Evolutionary conservation across 2,888 invertebrate genomes (phyloP), one percentile per base, ranked within the genome.

Genomic region (Agrilus biguttatus): DNA sequence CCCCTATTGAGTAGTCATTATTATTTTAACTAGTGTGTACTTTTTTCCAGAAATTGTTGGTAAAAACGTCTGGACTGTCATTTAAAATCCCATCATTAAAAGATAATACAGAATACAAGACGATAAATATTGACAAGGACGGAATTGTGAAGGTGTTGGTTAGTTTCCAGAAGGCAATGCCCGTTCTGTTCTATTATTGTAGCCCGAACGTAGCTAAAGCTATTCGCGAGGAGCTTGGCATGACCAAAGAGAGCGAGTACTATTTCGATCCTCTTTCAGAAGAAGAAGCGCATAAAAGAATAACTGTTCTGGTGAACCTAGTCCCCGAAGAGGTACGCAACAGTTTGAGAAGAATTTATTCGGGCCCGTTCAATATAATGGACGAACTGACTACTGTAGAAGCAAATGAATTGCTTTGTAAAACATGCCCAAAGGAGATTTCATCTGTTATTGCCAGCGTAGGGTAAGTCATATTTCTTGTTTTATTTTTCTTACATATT

Each of bases 111-210:
- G 69, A 71, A 42, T 67, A 70, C 48, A 77, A 76, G 40, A 73
- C 75, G 2, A 62, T 90, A 14, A 75, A 77, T 55, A 77, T 90
- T 49, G 77, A 79, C 47, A 69, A 74, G 41, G 71, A 71, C 47
- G 80, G 83, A 60, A 77, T 89, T 40, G 75, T 85, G 2, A 80
- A 79, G 68, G 75, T 88, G 48, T 68, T 86, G 52, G 79, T 79
- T 38, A 83, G 86, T 68, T 85, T 87, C 67, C 80, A 81, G 4
- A 82, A 79, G 63, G 67, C 73, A 1, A 68, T 85, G 61, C 84
- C 86, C 6, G 81, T 89, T 2, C 67, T 92, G 51, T 89, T 90
- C 65, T 72, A 90, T 52, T 86, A 86, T 56, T 78, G 84, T 13
- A 74, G 78, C 51, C 75, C 77, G 42, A 71, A 68, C 37, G 79